Conservation (phyloP, 2,888 invertebrate species). For the Pammene aurita region DNA sequence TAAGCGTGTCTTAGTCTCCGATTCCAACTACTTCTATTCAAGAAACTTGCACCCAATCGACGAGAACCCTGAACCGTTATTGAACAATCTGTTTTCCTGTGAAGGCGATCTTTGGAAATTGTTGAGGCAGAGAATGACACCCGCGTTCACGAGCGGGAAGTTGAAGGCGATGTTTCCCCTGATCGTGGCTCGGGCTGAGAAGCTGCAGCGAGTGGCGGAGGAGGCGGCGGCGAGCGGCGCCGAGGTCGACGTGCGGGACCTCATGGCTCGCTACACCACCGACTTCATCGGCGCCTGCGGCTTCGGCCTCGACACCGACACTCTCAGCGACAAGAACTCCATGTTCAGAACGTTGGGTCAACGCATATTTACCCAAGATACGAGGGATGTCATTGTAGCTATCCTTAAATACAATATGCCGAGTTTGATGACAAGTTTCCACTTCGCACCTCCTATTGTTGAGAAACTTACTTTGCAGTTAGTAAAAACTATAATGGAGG, state of each 20-base stretch:
- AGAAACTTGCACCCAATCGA: conserved; percentile 17
- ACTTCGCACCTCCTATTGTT: background rate
- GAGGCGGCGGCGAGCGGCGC: conserved; percentile 29
- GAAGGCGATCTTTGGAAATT: conserved; percentile 45
- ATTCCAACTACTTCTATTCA: conserved; percentile 16
- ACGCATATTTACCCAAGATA: conserved; percentile 38
- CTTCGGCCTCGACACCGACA: conserved; percentile 43
- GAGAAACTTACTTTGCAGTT: conserved; percentile 5
- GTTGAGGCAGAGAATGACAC: conserved; percentile 42
- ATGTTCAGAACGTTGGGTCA: conserved; percentile 42
- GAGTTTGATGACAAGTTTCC: conserved; percentile 13
- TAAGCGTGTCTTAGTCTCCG: conserved; percentile 21
- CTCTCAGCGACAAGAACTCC: conserved; percentile 41
- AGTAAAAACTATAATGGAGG: conserved; percentile 38
- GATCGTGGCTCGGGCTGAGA: conserved; percentile 41
- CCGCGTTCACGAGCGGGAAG: conserved; percentile 44
- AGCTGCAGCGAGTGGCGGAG: conserved; percentile 35
- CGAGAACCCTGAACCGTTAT: conserved; percentile 33
- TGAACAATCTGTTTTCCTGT: conserved; percentile 42
- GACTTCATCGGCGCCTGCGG: conserved; percentile 45
- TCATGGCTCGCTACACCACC: conserved; percentile 44
- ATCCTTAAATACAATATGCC: conserved; percentile 26
- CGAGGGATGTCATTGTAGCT: conserved; percentile 25
- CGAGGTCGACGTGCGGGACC: conserved; percentile 40
- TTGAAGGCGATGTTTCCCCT: conserved; percentile 44